These are phyloP conservation scores for Nemopilema nomurai DNA, from an alignment of 30 jellyfish, hydroid and myxozoan species.

Conservation along the genomic window DNA sequence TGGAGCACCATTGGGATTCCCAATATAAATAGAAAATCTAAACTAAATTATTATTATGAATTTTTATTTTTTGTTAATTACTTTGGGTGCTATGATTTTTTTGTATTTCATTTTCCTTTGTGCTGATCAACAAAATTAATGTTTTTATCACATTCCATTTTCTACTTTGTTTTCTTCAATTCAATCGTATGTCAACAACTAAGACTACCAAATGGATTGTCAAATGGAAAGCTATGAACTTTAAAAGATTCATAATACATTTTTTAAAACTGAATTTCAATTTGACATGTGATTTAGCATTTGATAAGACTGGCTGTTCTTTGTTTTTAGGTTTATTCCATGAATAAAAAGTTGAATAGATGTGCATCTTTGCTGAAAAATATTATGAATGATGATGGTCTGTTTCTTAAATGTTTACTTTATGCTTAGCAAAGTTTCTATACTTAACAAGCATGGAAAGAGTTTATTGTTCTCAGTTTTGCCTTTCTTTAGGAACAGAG, in stretches of 20 bases:
- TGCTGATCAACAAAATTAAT: too few species aligned
- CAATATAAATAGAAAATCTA: not conserved
- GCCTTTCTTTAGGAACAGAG: too few species aligned
- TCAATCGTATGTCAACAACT: too few species aligned
- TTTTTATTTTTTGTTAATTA: not conserved
- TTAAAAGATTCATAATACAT: too few species aligned
- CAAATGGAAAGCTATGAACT: too few species aligned
- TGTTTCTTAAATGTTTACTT: not conserved
- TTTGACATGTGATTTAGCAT: too few species aligned
- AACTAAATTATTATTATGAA: not conserved
- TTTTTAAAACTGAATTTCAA: not conserved
- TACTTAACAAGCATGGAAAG: not conserved
- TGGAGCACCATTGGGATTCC: too few species aligned
- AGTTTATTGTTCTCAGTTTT: too few species aligned
- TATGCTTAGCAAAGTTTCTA: not conserved
- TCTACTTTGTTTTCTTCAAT: too few species aligned
- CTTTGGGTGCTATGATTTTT: not conserved
- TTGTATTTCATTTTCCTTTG: too few species aligned
- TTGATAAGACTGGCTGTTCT: not conserved
- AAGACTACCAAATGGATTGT: too few species aligned
- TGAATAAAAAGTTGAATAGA: slow-evolving; percentile 62
- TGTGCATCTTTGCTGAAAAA: slow-evolving; percentile 66
- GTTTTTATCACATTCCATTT: too few species aligned
- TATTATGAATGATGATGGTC: slow-evolving; percentile 42
- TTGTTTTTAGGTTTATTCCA: slow-evolving; percentile 61